Percentiles rank a stretch among this genome's conserved stretches.
These are phyloP conservation scores for Eupsilia transversa DNA, from an alignment of 2,888 invertebrate species.

Conservation along the genomic window DNA sequence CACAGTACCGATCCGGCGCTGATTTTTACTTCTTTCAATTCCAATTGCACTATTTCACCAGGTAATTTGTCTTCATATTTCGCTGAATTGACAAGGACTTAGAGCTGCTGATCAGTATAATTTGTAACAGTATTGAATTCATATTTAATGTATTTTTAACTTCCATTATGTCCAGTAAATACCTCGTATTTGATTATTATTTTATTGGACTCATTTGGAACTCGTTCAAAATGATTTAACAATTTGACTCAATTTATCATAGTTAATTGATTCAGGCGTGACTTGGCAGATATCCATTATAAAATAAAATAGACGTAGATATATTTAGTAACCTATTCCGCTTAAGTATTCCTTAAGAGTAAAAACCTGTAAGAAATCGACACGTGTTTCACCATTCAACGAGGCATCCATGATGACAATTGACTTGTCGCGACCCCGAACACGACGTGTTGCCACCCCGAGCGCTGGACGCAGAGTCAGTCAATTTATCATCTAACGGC, in stretches of 20 bases:
- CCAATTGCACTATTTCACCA: conserved; percentile 87
- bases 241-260: conserved; percentile 23
- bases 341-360: no score
- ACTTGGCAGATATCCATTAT: no score
- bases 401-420: no score
- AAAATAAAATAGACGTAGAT: no score
- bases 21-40: conserved; percentile 90
- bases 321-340: no score
- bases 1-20: conserved; percentile 83
- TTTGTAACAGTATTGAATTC: conserved; percentile 39
- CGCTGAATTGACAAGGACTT: conserved; percentile 64
- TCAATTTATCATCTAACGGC: conserved; percentile 33
- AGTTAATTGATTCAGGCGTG: no score
- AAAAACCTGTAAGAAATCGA: no score
- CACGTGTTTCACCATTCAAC: no score
- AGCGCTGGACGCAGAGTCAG: no score
- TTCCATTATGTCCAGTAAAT: background rate
- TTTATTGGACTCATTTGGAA: conserved; percentile 11
- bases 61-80: conserved; percentile 86
- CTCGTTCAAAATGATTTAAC: conserved; percentile 5
- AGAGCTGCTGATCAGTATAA: conserved; percentile 45
- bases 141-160: conserved; percentile 24
- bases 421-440: no score
- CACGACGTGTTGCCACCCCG: no score
- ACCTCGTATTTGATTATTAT: conserved; percentile 5